A percentile compares a stretch with the other conserved stretches of the same genome.
phyloP scores from a whole-genome alignment of 92 coral and sea anemone genomes.

The Bergia sp. region DNA sequence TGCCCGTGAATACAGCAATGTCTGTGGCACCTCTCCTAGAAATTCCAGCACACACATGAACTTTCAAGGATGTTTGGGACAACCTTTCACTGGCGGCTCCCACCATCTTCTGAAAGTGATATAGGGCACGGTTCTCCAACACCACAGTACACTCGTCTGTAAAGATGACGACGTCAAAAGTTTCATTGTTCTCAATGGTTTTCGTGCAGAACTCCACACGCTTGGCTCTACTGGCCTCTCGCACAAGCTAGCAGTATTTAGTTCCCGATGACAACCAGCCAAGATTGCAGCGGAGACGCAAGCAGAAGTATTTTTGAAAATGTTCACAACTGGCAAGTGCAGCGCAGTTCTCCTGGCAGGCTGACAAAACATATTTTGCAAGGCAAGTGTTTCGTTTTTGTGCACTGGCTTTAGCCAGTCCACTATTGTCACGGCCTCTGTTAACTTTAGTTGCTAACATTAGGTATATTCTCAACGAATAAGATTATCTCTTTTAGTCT shows the following conservation, averaged over 20 bases:
- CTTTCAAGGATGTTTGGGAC: constrained; percentile 51
- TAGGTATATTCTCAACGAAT: too few relatives aligned
- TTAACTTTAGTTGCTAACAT: too few relatives aligned
- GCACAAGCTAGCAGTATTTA: constrained; percentile 35
- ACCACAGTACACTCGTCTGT: constrained; percentile 59
- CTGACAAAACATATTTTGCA: too few relatives aligned
- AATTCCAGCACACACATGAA: constrained; percentile 52
- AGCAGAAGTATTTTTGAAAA: too few relatives aligned
- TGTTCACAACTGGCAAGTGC: too few relatives aligned
- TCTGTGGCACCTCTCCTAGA: constrained; percentile 46
- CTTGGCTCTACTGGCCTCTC: constrained; percentile 30
- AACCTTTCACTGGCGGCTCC: constrained; percentile 37
- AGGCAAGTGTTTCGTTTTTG: too few relatives aligned
- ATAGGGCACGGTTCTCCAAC: constrained; percentile 45
- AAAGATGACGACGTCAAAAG: constrained; percentile 47
- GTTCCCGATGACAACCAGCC: constrained; percentile 30
- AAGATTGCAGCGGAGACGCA: constrained; percentile 19
- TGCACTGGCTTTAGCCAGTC: too few relatives aligned
- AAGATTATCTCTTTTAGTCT: too few relatives aligned
- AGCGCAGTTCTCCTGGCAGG: too few relatives aligned
- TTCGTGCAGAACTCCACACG: not conserved
- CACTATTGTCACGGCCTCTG: too few relatives aligned
- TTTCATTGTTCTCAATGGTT: constrained; percentile 29
- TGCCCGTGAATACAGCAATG: constrained; percentile 39
- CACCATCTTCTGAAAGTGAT: constrained; percentile 50